phyloP scores from a whole-genome alignment of 2,113 vertebrate species.

The Mustela nigripes region DNA sequence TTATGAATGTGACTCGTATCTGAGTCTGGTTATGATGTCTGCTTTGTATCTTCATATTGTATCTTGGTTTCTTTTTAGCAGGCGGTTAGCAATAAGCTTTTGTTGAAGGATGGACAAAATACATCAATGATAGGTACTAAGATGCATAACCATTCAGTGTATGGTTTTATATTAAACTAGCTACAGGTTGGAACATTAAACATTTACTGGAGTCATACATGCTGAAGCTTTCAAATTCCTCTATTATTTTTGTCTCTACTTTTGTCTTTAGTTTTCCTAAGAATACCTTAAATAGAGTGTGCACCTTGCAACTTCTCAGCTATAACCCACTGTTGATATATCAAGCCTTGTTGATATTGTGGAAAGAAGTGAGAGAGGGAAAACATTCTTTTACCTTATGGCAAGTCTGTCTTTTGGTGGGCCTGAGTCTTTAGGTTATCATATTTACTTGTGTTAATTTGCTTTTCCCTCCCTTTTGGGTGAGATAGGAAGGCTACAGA shows the following conservation, averaged over 20 bases:
- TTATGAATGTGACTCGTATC: not conserved
- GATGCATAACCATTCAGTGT: not conserved
- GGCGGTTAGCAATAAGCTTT: not conserved
- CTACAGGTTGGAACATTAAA: no score
- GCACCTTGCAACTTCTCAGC: not conserved
- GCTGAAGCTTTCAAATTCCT: not conserved
- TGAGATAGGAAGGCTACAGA: not conserved
- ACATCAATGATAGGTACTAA: not conserved
- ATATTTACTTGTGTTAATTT: not conserved
- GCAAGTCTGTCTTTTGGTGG: not conserved
- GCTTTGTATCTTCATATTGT: not conserved
- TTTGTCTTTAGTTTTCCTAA: not conserved
- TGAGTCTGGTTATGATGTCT: not conserved
- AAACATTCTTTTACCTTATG: not conserved
- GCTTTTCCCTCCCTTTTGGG: not conserved
- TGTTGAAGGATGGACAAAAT: not conserved
- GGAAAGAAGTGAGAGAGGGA: not conserved
- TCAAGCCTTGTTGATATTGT: not conserved
- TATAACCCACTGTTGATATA: not conserved
- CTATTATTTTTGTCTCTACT: not conserved
- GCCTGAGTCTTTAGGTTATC: not conserved
- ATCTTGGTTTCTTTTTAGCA: not conserved
- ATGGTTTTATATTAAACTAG: not conserved
- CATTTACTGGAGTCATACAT: not conserved
- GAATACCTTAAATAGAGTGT: not conserved